A percentile compares a stretch with the other conserved stretches of the same genome.
Evolutionary conservation across 2,888 invertebrate genomes (phyloP).

Genomic region (Harpalus rubripes): DNA sequence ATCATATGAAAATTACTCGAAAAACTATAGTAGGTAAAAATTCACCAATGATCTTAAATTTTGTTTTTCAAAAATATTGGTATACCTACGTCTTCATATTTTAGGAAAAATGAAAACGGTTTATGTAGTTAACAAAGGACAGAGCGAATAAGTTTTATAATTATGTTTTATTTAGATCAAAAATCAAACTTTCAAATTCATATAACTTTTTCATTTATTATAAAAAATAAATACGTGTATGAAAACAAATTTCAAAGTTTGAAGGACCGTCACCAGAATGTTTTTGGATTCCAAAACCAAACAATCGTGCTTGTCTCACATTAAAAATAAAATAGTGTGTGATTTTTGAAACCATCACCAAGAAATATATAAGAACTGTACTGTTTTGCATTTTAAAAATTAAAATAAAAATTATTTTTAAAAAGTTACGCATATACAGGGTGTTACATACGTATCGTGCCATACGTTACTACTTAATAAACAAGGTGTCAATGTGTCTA

Average conservation of each 20-base stretch:
- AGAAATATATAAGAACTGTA: background rate
- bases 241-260: background rate
- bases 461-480: no score
- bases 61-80: background rate
- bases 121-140: background rate
- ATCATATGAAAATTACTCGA: no score
- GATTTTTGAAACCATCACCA: background rate
- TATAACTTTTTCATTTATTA: background rate
- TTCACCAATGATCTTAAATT: background rate
- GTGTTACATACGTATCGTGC: no score
- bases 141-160: background rate
- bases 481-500: no score
- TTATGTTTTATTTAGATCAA: background rate
- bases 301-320: background rate
- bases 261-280: background rate
- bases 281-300: background rate
- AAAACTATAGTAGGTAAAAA: no score
- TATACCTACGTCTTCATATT: no score
- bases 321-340: background rate
- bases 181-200: slow-evolving; percentile 12
- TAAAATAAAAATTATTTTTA: no score
- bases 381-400: no score
- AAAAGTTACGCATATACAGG: no score
- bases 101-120: no score
- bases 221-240: background rate